Base-by-base conservation (phyloP, 1,140 invertebrate species). In the Hylaeus anthracinus region DNA sequence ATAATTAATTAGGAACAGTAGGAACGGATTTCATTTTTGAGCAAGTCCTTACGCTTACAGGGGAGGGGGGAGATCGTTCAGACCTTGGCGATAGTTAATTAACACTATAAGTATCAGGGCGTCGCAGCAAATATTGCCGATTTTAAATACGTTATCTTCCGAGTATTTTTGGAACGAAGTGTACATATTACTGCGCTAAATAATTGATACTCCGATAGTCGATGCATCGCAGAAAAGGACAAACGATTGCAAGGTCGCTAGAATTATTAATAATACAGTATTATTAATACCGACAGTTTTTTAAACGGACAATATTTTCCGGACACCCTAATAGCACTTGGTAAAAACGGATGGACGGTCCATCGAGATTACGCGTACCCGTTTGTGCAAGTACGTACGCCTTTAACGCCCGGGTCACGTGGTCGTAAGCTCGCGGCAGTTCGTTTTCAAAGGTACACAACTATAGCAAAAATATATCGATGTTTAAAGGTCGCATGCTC, bases 11-110 rank as follows among this genome's bases (percentile, higher is more conserved):
- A 86, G 83, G 73, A 86, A 86, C 70, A 85, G 37, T 86, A 86
- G 84, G 74, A 86, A 82, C 74, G 67, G 55, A 82, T 82, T 86
- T 82, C 8, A 78, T 55, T 82, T 82, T 86, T 86, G 73, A 85
- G 83, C 74, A 82, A 82, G 14, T 85, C 56, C 69, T 86, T 74
- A 70, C 55, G 15, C 26, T 48, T 78, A 67, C 1, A 14, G 63
- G 6, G 5, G 15, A 10, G 10, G 14, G 6, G 15, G 63, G 26
- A 9, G 5, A 53, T 43, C 60, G 4, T 58, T n/a, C 73, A 51
- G 73, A 8, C 60, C 51, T 45, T 64, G 39, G 2, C 51, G n/a
- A 41, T 43, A 14, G 39, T 79, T 73, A 56, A 79, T 79, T 65
- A 65, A 65, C 58, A 26, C 70, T 81, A 61, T 53, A 51, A 71